Conservation (phyloP, 2,888 invertebrate genomes). For the Drosophila kuntzei region DNA sequence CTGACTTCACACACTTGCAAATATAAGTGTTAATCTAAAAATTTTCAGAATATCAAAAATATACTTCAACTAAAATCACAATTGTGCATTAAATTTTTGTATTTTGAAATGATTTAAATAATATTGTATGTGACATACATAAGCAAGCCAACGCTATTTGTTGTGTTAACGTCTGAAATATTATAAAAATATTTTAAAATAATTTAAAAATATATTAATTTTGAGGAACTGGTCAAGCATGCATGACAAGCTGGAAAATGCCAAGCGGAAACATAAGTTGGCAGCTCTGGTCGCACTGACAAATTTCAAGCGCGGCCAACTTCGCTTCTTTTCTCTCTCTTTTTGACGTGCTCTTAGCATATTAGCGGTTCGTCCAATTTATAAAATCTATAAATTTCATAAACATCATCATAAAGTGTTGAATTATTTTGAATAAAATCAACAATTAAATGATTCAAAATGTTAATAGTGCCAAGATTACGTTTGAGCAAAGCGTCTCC, state of each 20-base stretch:
- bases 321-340: conserved; percentile 80
- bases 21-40: not conserved
- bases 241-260: conserved; percentile 12
- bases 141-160: not conserved
- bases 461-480: conserved; percentile 48
- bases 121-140: not conserved
- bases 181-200: not conserved
- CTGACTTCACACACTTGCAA: not conserved
- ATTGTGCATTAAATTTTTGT: not conserved
- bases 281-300: conserved; percentile 36
- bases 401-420: conserved; percentile 65
- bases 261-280: conserved; percentile 54
- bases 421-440: conserved; percentile 29
- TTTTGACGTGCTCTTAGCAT: conserved; percentile 83
- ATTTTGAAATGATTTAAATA: not conserved
- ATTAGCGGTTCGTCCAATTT: conserved; percentile 80
- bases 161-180: not conserved
- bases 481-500: not conserved
- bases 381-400: conserved; percentile 74
- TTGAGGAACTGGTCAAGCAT: conserved; percentile 10
- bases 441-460: conserved; percentile 14
- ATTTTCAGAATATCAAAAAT: not conserved
- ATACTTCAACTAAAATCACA: not conserved
- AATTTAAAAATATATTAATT: not conserved
- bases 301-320: conserved; percentile 69